These are phyloP conservation scores for Arenicola marina DNA, from an alignment of 2,888 invertebrate genomes.

Conservation along the genomic window DNA sequence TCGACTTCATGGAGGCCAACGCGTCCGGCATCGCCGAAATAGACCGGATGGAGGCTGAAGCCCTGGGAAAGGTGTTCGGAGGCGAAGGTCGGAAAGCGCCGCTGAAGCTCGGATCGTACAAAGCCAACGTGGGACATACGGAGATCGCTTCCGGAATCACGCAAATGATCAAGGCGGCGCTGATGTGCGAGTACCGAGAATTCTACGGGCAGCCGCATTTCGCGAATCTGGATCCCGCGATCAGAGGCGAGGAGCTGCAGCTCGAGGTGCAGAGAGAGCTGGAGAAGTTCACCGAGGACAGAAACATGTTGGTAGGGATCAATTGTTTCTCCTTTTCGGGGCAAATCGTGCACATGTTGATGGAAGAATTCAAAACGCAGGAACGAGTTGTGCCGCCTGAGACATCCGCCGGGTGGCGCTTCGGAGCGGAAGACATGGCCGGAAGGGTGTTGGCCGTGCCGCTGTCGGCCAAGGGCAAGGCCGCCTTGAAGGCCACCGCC, in stretches of 20 bases:
- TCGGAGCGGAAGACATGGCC: conserved; percentile 8
- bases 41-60: conserved; percentile 47
- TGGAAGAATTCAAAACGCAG: conserved; percentile 20
- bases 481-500: conserved; percentile 13
- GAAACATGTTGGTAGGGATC: conserved; percentile 17
- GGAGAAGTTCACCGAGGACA: conserved; percentile 9
- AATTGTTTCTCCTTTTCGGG: conserved; percentile 27
- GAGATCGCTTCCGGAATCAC: conserved; percentile 19
- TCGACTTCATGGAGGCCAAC: conserved; percentile 49
- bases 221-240: not conserved
- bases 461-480: conserved; percentile 21
- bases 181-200: conserved; percentile 11
- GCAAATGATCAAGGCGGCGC: conserved; percentile 19
- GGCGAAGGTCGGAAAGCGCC: conserved; percentile 3
- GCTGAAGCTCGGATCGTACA: conserved; percentile 22
- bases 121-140: conserved; percentile 26
- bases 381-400: not conserved
- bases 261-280: conserved; percentile 17
- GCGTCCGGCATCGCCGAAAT: conserved; percentile 53
- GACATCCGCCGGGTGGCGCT: conserved; percentile 17
- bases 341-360: conserved; percentile 21
- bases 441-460: conserved; percentile 13
- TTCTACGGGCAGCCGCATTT: conserved; percentile 21
- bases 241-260: conserved; percentile 1
- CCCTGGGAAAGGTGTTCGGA: conserved; percentile 34